Evolutionary conservation across 1,140 invertebrate species (phyloP), one percentile per base, ranked within the genome.

Genomic region (Psix sp.): DNA sequence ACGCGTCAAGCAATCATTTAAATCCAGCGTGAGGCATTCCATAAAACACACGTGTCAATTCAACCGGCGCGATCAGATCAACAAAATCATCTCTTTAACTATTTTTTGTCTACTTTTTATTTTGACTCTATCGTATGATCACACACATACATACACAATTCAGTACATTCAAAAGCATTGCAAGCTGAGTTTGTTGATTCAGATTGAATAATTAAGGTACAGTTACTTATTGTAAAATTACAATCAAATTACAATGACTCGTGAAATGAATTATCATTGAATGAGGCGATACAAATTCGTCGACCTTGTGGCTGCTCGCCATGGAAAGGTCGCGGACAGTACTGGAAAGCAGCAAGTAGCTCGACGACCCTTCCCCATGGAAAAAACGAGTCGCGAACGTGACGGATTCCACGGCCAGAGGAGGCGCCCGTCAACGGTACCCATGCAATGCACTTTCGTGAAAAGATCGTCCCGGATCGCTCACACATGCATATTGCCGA

Each of bases 321-420:
- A 62, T 31, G 67, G 57, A 79, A 83, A 81, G 76, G 67, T 79
- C 63, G 24, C 74, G 70, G 67, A 62, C 38, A 48, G 15, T 63
- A 76, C 66, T 78, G 74, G 76, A 68, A 68, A 54, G 68, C 70
- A 48, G 33, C 66, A 63, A 46, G 45, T 15, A 35, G 36, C 56
- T 46, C 43, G 59, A 70, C 63, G 59, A 80, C 68, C 75, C 65
- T 80, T 65, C 65, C 36, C 43, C 59, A 11, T 62, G 46, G 51
- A 77, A 77, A 78, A 73, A 78, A 67, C 29, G 60, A 48, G 26
- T 43, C 46, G 31, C 21, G 46, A 77, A 84, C 78, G 81, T 81
- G 79, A 80, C 56, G 77, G 74, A 82, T 78, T 79, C 77, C 74
- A 52, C 40, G 20, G 43, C 66, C 66, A 46, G 63, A 63, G 65